These are phyloP conservation scores for Teleogryllus occipitalis DNA, from an alignment of 1,140 invertebrate genomes.

Conservation along the genomic window DNA sequence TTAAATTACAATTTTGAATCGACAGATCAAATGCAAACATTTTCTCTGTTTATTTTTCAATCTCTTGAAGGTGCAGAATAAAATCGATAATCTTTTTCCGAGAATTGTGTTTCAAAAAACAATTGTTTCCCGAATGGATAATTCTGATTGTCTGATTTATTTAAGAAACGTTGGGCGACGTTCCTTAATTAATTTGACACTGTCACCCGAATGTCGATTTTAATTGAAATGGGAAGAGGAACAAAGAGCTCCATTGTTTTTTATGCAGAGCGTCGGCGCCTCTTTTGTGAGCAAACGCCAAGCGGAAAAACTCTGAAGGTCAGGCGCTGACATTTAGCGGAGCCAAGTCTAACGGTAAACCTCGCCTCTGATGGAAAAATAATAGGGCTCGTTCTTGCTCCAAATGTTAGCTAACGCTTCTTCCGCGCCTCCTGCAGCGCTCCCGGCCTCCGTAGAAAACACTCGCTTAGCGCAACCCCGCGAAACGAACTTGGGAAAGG, in stretches of 20 bases:
- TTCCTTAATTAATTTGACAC: not conserved
- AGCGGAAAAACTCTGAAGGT: slow-evolving; percentile 12
- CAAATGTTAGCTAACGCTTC: slow-evolving; percentile 11
- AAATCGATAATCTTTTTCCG: too few species aligned
- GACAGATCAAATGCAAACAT: too few species aligned
- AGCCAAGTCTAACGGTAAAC: slow-evolving; percentile 13
- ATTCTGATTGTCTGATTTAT: not conserved
- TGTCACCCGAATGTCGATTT: not conserved
- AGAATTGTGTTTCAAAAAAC: too few species aligned
- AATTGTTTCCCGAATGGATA: too few species aligned
- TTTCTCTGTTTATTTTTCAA: too few species aligned
- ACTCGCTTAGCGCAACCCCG: too few species aligned
- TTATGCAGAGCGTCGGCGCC: not conserved
- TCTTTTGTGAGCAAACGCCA: not conserved
- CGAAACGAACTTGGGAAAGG: too few species aligned
- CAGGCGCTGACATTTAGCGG: slow-evolving; percentile 14
- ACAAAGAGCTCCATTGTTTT: not conserved
- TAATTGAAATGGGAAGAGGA: not conserved
- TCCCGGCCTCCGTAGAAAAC: too few species aligned
- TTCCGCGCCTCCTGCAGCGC: not conserved
- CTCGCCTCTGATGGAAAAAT: slow-evolving; percentile 11
- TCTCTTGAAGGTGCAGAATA: too few species aligned
- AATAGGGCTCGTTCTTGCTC: not conserved
- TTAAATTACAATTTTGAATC: too few species aligned
- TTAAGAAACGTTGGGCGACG: not conserved